A percentile compares a stretch with the other conserved stretches of the same genome.
These are phyloP conservation scores for Spongilla lacustris DNA, from an alignment of 37 sponge, comb jelly and placozoan genomes.

Conservation along the genomic window DNA sequence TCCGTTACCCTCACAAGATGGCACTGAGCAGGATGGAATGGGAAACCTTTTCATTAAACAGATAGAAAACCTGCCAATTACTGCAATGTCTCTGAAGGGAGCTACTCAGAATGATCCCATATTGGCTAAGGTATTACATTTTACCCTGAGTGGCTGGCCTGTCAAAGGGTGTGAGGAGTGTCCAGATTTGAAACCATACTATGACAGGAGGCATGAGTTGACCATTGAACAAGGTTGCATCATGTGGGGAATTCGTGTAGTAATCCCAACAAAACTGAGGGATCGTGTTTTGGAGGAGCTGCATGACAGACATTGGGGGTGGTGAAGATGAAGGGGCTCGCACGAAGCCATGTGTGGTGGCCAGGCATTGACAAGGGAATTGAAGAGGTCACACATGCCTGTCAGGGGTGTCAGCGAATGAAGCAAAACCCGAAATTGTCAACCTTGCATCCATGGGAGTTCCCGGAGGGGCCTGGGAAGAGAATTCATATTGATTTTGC, in stretches of 20 bases:
- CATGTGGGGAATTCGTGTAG: conserved; percentile 55
- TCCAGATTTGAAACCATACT: conserved; percentile 10
- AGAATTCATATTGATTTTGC: conserved; percentile 37
- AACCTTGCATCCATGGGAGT: conserved; percentile 29
- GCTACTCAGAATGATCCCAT: conserved; percentile 42
- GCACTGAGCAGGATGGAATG: not conserved
- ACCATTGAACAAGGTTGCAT: conserved; percentile 27
- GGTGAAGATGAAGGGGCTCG: conserved; percentile 16
- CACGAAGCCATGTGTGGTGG: conserved; percentile 52
- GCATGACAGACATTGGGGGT: conserved; percentile 23
- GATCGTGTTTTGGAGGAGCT: conserved; percentile 5
- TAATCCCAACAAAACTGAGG: not conserved
- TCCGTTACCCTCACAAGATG: not conserved
- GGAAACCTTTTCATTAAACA: not conserved
- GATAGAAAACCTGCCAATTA: not conserved
- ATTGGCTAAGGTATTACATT: conserved; percentile 29
- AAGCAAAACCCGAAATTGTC: not conserved
- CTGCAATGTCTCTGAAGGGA: not conserved
- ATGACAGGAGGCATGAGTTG: not conserved
- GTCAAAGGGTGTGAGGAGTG: not conserved
- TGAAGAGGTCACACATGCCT: not conserved
- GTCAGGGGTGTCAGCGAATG: conserved; percentile 7
- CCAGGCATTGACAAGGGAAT: conserved; percentile 13
- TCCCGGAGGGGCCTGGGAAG: conserved; percentile 18
- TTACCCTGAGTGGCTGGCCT: conserved; percentile 13